Evolutionary conservation across 2,888 invertebrate genomes (phyloP).

Genomic region (Beris chalybata): DNA sequence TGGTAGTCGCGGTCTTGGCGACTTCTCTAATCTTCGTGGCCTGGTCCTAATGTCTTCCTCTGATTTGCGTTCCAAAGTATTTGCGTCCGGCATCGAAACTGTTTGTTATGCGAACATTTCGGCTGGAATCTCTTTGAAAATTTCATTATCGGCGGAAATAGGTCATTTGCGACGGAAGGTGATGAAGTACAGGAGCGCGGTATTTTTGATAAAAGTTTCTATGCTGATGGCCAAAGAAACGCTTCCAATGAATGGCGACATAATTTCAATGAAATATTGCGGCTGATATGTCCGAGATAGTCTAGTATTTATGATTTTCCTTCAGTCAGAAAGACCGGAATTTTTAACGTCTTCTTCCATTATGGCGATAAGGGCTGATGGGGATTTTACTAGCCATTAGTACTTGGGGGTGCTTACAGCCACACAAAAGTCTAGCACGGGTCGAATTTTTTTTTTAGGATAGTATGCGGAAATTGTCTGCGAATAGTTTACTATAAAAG

Average conservation of each 20-base stretch:
- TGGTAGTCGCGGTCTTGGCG: not conserved
- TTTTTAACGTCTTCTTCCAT: too few species aligned
- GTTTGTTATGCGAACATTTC: slow-evolving; percentile 1
- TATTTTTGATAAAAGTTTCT: slow-evolving; percentile 10
- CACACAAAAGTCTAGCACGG: too few species aligned
- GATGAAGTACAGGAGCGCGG: slow-evolving; percentile 1
- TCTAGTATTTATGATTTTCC: slow-evolving; percentile 14
- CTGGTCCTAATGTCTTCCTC: slow-evolving; percentile 1
- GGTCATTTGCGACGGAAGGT: slow-evolving; percentile 15
- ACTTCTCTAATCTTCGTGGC: slow-evolving; percentile 1
- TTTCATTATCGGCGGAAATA: slow-evolving; percentile 17
- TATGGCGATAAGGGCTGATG: too few species aligned
- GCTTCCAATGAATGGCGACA: slow-evolving; percentile 13
- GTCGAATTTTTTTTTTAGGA: too few species aligned
- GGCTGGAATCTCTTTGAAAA: not conserved
- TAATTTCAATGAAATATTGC: slow-evolving; percentile 14
- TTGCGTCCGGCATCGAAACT: not conserved
- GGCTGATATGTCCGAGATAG: slow-evolving; percentile 1
- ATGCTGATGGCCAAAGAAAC: not conserved
- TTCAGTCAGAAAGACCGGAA: too few species aligned
- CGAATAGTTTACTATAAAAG: too few species aligned
- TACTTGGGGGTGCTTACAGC: too few species aligned
- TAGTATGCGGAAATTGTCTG: too few species aligned
- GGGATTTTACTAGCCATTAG: too few species aligned
- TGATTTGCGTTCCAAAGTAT: slow-evolving; percentile 8